Percentiles rank a stretch among this genome's conserved stretches.
Evolutionary conservation across 2,797 vertebrate species (phyloP).

Genomic region (Gymnoscopelus microlampas): DNA sequence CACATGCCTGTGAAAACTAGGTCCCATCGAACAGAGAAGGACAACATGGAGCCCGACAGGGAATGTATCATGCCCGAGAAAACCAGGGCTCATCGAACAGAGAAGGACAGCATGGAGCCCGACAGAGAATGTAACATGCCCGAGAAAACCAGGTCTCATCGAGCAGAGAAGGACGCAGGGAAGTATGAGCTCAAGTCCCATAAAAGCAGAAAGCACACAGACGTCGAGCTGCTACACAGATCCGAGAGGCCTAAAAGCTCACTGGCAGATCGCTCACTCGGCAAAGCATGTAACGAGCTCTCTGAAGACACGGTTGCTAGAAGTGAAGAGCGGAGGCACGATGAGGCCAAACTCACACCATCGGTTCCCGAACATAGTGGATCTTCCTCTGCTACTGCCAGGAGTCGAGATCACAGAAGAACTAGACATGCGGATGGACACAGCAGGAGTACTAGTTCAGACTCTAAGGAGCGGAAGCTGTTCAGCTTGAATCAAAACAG

Average conservation of each 20-base stretch:
- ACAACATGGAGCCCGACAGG: too few relatives aligned
- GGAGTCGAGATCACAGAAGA: constrained; percentile 53
- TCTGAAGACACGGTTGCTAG: constrained; percentile 39
- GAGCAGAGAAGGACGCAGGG: constrained; percentile 67
- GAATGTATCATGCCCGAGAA: too few relatives aligned
- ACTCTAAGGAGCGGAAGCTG: constrained; percentile 73
- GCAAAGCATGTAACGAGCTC: constrained; percentile 5
- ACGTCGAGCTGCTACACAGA: constrained; percentile 70
- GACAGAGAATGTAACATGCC: constrained; percentile 56
- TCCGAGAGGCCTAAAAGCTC: constrained; percentile 72
- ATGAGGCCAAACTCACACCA: constrained; percentile 31
- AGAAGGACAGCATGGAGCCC: constrained; percentile 4
- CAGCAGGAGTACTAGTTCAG: constrained; percentile 31
- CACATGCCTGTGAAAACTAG: too few relatives aligned
- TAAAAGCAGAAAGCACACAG: constrained; percentile 50
- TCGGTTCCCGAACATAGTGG: constrained; percentile 22
- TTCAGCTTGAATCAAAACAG: constrained; percentile 53
- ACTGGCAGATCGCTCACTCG: constrained; percentile 53
- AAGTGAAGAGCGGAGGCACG: constrained; percentile 36
- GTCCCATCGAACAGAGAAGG: too few relatives aligned
- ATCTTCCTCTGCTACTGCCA: constrained; percentile 34
- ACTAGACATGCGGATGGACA: constrained; percentile 31
- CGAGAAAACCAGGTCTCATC: constrained; percentile 71
- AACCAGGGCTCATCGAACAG: too few relatives aligned
- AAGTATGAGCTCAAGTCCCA: constrained; percentile 71